Conservation (phyloP, 1,140 invertebrate species). For the Hypsibius dujardini region DNA sequence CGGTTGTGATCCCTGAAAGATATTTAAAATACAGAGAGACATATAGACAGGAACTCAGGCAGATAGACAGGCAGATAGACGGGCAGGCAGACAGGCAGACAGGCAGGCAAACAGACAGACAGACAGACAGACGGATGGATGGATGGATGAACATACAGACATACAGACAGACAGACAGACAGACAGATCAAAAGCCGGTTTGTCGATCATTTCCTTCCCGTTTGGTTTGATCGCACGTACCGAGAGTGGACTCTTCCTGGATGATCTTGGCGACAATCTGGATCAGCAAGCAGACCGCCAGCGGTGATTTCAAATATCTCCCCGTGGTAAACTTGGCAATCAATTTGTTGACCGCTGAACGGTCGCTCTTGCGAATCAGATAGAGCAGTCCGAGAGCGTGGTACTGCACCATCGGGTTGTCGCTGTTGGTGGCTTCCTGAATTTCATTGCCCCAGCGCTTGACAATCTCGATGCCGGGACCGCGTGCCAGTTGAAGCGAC, state of each 20-base stretch:
- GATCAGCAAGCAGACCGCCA: conserved; percentile 75
- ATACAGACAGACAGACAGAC: too few relatives aligned
- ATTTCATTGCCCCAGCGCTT: conserved; percentile 97
- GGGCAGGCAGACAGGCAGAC: too few relatives aligned
- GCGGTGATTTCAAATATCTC: conserved; percentile 58
- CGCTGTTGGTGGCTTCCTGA: conserved; percentile 74
- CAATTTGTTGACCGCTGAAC: conserved; percentile 84
- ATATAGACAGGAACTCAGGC: too few relatives aligned
- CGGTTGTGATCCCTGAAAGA: neutral
- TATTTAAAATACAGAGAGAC: neutral
- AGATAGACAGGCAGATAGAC: too few relatives aligned
- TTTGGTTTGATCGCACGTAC: neutral
- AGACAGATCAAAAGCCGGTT: too few relatives aligned
- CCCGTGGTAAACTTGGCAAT: conserved; percentile 59
- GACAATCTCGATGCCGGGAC: conserved; percentile 61
- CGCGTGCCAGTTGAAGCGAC: conserved; percentile 28
- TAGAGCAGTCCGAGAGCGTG: conserved; percentile 91
- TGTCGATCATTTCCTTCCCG: too few relatives aligned
- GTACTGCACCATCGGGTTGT: conserved; percentile 79
- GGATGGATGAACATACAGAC: too few relatives aligned
- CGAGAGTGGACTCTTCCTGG: conserved; percentile 27
- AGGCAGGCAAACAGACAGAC: too few relatives aligned
- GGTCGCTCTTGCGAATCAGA: conserved; percentile 75
- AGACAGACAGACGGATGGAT: too few relatives aligned
- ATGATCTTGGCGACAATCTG: conserved; percentile 82